A percentile compares a stretch with the other conserved stretches of the same genome.
phyloP scores from a whole-genome alignment of 2,888 invertebrate genomes.

The Lithophane leautieri region DNA sequence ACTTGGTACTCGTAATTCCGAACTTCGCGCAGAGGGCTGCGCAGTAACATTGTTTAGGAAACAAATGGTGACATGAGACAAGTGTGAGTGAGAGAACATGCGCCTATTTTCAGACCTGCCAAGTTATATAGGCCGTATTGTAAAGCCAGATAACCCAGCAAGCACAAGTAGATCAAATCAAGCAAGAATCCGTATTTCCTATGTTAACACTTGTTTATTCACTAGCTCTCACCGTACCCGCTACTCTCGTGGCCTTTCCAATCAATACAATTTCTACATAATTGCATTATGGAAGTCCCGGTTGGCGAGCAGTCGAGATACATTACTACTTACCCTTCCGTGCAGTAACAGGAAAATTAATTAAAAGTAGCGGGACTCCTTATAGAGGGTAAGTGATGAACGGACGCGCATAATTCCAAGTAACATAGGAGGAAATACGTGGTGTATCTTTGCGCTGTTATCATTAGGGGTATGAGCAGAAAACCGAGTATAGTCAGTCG shows the following conservation, averaged over 20 bases:
- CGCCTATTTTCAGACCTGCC: no score
- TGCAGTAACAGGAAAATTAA: slow-evolving; percentile 46
- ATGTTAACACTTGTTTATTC: not conserved
- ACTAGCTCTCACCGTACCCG: slow-evolving; percentile 38
- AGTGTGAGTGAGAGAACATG: no score
- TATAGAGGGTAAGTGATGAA: slow-evolving; percentile 38
- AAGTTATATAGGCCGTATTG: no score
- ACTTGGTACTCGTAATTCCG: no score
- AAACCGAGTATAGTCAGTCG: not conserved
- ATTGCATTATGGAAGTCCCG: slow-evolving; percentile 59
- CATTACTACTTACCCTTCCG: slow-evolving; percentile 47
- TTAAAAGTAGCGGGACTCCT: slow-evolving; percentile 49
- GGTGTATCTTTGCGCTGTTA: not conserved
- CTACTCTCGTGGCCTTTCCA: slow-evolving; percentile 67
- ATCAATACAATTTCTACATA: slow-evolving; percentile 60
- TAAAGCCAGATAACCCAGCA: no score
- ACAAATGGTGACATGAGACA: no score
- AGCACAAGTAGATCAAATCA: not conserved
- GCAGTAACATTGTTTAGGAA: no score
- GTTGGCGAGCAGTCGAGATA: slow-evolving; percentile 42
- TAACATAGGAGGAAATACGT: slow-evolving; percentile 44
- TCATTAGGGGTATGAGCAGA: not conserved
- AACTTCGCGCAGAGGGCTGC: no score
- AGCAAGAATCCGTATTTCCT: not conserved
- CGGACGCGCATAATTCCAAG: slow-evolving; percentile 29